Evolutionary conservation across 23 tunicate species (phyloP), one percentile per base, ranked within the genome.

Genomic region (Ciona savignyi): DNA sequence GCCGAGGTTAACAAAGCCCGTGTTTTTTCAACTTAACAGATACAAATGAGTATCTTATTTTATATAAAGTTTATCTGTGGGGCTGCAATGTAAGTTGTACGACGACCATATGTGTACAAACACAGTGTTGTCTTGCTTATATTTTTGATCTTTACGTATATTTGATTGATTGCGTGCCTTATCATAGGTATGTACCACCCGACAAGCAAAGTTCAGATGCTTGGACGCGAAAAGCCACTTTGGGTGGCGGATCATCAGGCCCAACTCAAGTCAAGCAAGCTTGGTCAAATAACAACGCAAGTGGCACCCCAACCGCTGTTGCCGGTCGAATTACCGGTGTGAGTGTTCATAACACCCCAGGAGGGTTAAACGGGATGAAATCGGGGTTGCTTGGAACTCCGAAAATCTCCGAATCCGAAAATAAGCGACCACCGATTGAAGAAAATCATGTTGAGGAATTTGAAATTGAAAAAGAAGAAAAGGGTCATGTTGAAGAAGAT

Each of bases 171-270:
- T n/a, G n/a, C n/a, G n/a, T n/a, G n/a, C 42, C 56, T 65, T 60
- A 51, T 76, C 48, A 20, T 32, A 91, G 97, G 0, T 91, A 91
- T 73, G 80, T 85, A 1, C 97, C 68, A 62, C 97, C 97, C n/a
- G 84, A 80, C 11, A 80, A 76, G 51, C 25, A 64, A 2, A 80
- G 86, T 74, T 67, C 2, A 31, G 97, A 91, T 67, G 6, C 72
- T 62, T 91, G 97, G 97, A 91, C 86, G 23, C 76, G 76, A 25
- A 80, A 71, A 33, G 72, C 91, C 51, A 84, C 97, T 51, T 51
- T 81, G 76, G 75, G 82, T 19, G 51, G 74, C 11, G 61, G 75
- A 42, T 30, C 65, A 2, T 34, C 32, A n/a, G 34, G 27, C 26
- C 56, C 25, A 29, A 29, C 81, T 29, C 68, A 51, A 49, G 63